These are phyloP conservation scores for Zoroaster sp. DNA, from an alignment of 53 echinoderm and acorn worm genomes.

Conservation along the genomic window DNA sequence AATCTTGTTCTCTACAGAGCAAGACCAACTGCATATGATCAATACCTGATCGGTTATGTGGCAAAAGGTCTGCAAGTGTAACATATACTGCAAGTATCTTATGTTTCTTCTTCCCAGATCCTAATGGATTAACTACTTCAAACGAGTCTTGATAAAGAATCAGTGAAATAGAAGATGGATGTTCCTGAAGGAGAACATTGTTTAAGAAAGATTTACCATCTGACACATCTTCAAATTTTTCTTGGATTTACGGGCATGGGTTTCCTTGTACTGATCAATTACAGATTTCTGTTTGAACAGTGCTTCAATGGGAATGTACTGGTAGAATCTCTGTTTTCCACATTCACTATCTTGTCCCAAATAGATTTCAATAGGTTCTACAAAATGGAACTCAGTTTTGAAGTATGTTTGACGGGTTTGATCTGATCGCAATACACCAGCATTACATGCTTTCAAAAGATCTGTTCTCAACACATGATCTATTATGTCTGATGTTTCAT, in stretches of 20 bases:
- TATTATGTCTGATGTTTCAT: not conserved
- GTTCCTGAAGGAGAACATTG: constrained; percentile 28
- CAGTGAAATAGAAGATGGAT: constrained; percentile 52
- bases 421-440: not conserved
- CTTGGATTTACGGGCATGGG: not conserved
- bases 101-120: constrained; percentile 63
- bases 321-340: constrained; percentile 9
- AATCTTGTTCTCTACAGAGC: constrained; percentile 54
- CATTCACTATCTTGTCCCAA: constrained; percentile 30
- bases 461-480: not conserved
- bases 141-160: constrained; percentile 67
- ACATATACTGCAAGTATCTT: constrained; percentile 62
- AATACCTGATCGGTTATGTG: constrained; percentile 39
- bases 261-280: constrained; percentile 9
- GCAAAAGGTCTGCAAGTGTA: constrained; percentile 57
- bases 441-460: constrained; percentile 1
- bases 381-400: not conserved
- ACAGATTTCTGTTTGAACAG: constrained; percentile 7
- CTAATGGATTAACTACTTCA: constrained; percentile 66
- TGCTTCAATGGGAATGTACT: constrained; percentile 41
- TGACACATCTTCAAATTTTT: constrained; percentile 22
- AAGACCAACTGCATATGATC: no score
- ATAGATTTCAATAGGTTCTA: not conserved
- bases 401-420: not conserved
- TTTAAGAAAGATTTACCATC: constrained; percentile 39